Base-by-base conservation (phyloP, 2,797 vertebrate species). In the Gastrophryne carolinensis region DNA sequence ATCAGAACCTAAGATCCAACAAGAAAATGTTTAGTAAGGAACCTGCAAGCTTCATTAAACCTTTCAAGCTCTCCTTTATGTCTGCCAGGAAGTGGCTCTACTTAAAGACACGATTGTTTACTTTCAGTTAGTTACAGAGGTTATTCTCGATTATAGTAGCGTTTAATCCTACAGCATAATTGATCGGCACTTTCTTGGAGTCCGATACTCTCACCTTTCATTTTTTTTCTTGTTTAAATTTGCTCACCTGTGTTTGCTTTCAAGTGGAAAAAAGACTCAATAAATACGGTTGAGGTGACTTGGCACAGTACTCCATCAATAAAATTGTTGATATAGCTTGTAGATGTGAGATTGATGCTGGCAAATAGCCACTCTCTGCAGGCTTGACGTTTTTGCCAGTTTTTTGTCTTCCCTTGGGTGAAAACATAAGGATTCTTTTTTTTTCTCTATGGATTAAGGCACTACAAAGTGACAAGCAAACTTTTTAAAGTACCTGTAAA, bases 201-300 rank as follows among this genome's bases (percentile, higher is more conserved):
- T 24, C 27, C 19, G 24, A 50, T 62, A 70, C 47, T 13, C 24
- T 66, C 70, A 23, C 75, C 62, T 73, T 73, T 41, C 13, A 12
- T 35, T 67, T 37, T 37, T 65, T 47, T 47, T 47, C 10, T 37
- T 15, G 29, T 73, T 68, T 57, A 35, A 34, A 70, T 79, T 61
- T 47, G 17, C 71, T 78, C 74, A 79, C 65, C 79, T 81, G 60
- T 53, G 12, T 67, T 39, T 54, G 63, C 75, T 54, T 67, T 77
- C 64, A 66, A 71, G 64, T 3, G 2, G 24, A 64, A 26, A 30
- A 8, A n/a, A 17, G 23, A 30, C 56, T 79, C 5, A 17, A 74
- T 52, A 56, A 63, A 44, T 35, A 12, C 13, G 52, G 41, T 58
- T 35, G 52, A 81, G 68, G 39, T 70, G 53, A 60, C 53, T 79